These are phyloP conservation scores for Cladorhizidae sp. DNA, from an alignment of 37 sponge, comb jelly and placozoan species.

Conservation along the genomic window DNA sequence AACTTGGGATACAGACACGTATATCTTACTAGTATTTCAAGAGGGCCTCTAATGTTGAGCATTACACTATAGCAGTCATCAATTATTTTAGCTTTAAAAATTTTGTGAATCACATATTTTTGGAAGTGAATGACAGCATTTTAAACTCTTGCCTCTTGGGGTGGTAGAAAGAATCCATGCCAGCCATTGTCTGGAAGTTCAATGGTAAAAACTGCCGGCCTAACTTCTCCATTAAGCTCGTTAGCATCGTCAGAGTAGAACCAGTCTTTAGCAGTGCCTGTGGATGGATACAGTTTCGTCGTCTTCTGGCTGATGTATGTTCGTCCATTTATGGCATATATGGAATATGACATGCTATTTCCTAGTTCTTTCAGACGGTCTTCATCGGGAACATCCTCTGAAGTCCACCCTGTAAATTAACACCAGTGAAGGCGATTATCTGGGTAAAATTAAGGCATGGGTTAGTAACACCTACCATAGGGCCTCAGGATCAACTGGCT, in stretches of 20 bases:
- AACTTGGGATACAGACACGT: no score
- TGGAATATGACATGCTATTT: conserved; percentile 1
- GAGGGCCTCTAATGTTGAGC: no score
- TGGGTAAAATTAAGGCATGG: not conserved
- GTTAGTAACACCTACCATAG: conserved; percentile 43
- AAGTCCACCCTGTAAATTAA: conserved; percentile 49
- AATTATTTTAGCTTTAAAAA: no score
- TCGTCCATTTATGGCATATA: conserved; percentile 21
- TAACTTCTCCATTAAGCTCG: conserved; percentile 11
- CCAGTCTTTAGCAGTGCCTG: conserved; percentile 72
- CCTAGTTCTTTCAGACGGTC: conserved; percentile 45
- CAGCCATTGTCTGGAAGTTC: conserved; percentile 71
- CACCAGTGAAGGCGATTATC: not conserved
- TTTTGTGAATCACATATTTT: not conserved
- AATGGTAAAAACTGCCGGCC: conserved; percentile 73
- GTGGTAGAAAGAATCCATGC: conserved; percentile 66
- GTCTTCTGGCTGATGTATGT: conserved; percentile 38
- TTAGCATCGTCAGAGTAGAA: conserved; percentile 67
- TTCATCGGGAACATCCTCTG: conserved; percentile 58
- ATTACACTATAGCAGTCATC: no score
- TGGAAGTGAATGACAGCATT: not conserved
- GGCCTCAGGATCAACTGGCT: conserved; percentile 77
- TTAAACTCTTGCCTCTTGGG: conserved; percentile 33
- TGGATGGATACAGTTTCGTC: conserved; percentile 48
- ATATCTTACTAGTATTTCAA: no score